Base-by-base conservation (phyloP, 2,888 invertebrate genomes). In the Xanthorhoe spadicearia region DNA sequence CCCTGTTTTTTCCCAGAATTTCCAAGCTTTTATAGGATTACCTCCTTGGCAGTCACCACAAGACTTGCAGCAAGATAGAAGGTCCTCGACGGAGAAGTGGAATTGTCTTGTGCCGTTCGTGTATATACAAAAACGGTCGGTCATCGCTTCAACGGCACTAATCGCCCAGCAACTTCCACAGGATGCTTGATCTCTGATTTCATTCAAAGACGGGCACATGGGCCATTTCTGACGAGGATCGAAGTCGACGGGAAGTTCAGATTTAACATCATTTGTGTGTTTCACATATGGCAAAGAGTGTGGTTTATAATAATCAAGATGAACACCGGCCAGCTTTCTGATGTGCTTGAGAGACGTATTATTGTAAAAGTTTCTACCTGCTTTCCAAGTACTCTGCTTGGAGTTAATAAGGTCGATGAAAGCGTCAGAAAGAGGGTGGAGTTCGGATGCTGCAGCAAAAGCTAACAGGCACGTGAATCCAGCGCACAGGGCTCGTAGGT, bases 91-190 rank as follows among this genome's bases (percentile, higher is more conserved):
- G 0, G 98, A 97, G 77, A 97, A 95, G 75, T 96, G 95, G 80
- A 96, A 95, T 82, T 96, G 94, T 10, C 93, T 82, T 17, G 94
- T 93, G 23, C 95, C 97, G 43, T 96, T 94, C 0, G 96, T 96
- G 78, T 96, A 96, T 75, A 97, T 97, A 86, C 98, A 98, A 38
- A 95, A 94, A 58, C 98, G 94, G 86, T 98, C 98, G 0, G 97
- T 96, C 61, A 65, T 65, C 19, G 65, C 46, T 49, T 52, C 48
- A 9, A 64, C 64, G 4, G 98, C 97, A 35, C 97, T 98, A 84
- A 98, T 97, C 0, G 97, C 98, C 98, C 98, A 98, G 89, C 98
- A 98, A 38, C 97, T 98, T 17, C 98, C 98, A 83, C 98, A 98
- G 10, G 96, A 96, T 4, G 97, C 97, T 72, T 98, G 97, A 87